Base-by-base conservation (phyloP, 2,113 vertebrate genomes). In the Urocynchramus pylzowi region DNA sequence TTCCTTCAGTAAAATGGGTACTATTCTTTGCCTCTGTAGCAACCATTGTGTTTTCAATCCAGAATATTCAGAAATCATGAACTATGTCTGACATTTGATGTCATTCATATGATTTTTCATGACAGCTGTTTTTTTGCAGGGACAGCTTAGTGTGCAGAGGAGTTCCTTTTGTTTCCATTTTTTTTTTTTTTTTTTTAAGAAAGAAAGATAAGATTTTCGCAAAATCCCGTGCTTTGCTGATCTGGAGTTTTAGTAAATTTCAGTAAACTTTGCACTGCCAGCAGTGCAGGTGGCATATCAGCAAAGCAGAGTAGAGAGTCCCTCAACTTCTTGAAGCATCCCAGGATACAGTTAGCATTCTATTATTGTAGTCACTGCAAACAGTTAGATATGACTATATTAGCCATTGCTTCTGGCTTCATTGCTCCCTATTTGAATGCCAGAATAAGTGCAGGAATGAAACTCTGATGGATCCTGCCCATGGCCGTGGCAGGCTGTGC, bases 401-500 rank as follows among this genome's bases (percentile, higher is more conserved):
- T 10, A 87, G 22, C 61, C 69, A 23, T 31, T 44, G n/a, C 42
- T 82, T 87, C 45, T 75, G 57, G 52, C 61, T 74, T 76, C 10
- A 26, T 31, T 87, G 21, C 16, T 53, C 71, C 33, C 23, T 27
- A 16, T 50, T 14, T 73, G 47, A 61, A 53, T 57, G 39, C 16
- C 74, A 63, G 74, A 89, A 83, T 65, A 87, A 93, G n/a, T 31
- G 15, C 37, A 73, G 39, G 27, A 69, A 5, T 45, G 28, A 45
- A 64, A 77, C 33, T 35, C 24, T 42, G 33, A 37, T 26, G n/a
- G 45, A 67, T 57, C 22, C 21, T 74, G 56, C 22, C n/a, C 27
- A 4, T 28, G 24, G 42, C 1, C 0, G 2, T 16, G 33, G 33
- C 35, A 76, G 47, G 53, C 53, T 30, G 5, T 2, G 2, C 30